Conservation (phyloP, 1,140 invertebrate species). For the Whitmania pigra region DNA sequence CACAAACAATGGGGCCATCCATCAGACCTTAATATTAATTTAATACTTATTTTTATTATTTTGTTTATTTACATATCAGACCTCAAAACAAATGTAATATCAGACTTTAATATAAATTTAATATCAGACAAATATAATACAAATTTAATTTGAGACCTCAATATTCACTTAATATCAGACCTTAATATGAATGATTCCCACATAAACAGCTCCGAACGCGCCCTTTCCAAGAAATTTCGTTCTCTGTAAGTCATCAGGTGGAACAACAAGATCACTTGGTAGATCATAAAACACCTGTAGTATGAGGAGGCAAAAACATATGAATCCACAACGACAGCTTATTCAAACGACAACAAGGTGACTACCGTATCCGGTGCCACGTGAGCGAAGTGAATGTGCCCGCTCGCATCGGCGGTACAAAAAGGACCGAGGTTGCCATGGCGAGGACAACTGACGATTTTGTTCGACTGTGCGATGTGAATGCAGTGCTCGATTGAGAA, state of each 20-base stretch:
- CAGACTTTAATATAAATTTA: too few species aligned
- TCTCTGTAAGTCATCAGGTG: slow-evolving; percentile 61
- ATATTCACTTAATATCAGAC: too few species aligned
- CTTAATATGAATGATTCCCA: slow-evolving; percentile 58
- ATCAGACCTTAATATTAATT: slow-evolving; percentile 52
- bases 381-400: slow-evolving; percentile 59
- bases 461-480: slow-evolving; percentile 57
- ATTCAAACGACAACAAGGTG: neutral
- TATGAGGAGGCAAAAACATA: slow-evolving; percentile 15
- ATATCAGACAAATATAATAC: too few species aligned
- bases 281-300: slow-evolving; percentile 72
- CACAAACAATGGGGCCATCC: neutral
- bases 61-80: too few species aligned
- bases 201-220: slow-evolving; percentile 92
- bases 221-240: slow-evolving; percentile 76
- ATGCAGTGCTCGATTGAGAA: slow-evolving; percentile 89
- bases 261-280: slow-evolving; percentile 56
- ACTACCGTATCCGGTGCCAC: slow-evolving; percentile 68
- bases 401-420: slow-evolving; percentile 41
- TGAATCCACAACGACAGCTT: neutral
- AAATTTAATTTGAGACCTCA: neutral
- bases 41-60: too few species aligned
- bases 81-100: too few species aligned
- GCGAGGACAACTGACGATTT: slow-evolving; percentile 40
- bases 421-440: slow-evolving; percentile 35